Evolutionary conservation across 2,113 vertebrate genomes (phyloP).

Genomic region (Tylochromis polylepis): DNA sequence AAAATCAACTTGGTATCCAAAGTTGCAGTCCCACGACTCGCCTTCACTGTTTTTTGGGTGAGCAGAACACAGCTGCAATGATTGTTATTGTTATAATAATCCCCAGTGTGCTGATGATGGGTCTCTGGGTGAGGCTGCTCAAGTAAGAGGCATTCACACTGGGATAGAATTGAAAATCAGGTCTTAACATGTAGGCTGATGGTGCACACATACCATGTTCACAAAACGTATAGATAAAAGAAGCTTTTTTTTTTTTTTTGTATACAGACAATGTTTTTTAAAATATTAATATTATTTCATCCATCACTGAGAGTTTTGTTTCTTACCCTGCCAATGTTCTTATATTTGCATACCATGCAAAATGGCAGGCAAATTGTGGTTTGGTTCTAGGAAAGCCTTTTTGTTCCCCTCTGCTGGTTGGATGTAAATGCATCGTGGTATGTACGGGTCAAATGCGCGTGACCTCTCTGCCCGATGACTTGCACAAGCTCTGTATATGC

Average conservation of each 20-base stretch:
- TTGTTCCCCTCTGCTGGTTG: neutral
- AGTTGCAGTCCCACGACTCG: neutral
- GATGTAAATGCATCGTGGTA: conserved; percentile 33
- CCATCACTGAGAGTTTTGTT: neutral
- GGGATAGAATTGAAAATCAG: neutral
- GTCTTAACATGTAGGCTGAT: neutral
- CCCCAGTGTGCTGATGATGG: neutral
- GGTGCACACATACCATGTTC: neutral
- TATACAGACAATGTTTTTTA: neutral
- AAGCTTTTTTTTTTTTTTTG: neutral
- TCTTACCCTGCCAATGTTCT: neutral
- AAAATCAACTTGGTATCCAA: neutral
- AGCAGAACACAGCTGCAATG: neutral
- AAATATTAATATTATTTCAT: neutral
- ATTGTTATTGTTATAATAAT: neutral
- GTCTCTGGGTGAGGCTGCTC: neutral
- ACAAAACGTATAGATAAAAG: neutral
- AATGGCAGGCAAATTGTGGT: conserved; percentile 26
- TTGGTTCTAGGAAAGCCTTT: neutral
- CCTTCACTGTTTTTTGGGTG: neutral
- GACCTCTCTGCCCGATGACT: neutral
- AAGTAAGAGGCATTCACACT: neutral
- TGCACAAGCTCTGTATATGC: neutral
- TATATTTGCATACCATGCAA: conserved; percentile 52
- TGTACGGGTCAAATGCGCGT: neutral